Percentiles rank a stretch among this genome's conserved stretches.
These are phyloP conservation scores for Aleiodes testaceus DNA, from an alignment of 2,888 invertebrate genomes.

Conservation along the genomic window DNA sequence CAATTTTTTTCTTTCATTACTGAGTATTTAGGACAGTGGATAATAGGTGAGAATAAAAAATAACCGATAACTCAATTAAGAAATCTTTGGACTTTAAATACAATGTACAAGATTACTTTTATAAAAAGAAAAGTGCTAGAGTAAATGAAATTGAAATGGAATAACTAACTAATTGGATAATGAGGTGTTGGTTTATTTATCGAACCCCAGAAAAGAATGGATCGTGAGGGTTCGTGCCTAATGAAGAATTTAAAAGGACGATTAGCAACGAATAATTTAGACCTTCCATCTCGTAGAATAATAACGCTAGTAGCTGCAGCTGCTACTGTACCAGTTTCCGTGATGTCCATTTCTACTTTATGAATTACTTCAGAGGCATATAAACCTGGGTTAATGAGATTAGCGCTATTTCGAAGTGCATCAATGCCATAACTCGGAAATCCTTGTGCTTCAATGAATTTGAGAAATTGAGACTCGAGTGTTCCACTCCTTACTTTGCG, in stretches of 20 bases:
- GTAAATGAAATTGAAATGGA: too few species aligned
- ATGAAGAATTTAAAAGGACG: slow-evolving; percentile 85
- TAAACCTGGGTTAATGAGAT: slow-evolving; percentile 76
- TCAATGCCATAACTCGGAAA: slow-evolving; percentile 64
- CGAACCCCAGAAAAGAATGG: slow-evolving; percentile 83
- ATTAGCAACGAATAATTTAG: slow-evolving; percentile 75
- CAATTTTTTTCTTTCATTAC: too few species aligned
- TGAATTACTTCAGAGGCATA: slow-evolving; percentile 79
- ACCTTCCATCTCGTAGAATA: slow-evolving; percentile 76
- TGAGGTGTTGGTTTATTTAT: slow-evolving; percentile 77
- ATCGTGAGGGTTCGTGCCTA: slow-evolving; percentile 78
- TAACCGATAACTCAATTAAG: too few species aligned
- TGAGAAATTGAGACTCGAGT: slow-evolving; percentile 59
- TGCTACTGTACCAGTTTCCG: slow-evolving; percentile 83
- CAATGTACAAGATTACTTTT: too few species aligned
- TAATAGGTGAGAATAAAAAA: too few species aligned
- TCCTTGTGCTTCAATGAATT: slow-evolving; percentile 55
- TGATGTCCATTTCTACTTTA: slow-evolving; percentile 79
- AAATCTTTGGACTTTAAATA: too few species aligned
- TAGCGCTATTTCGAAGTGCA: slow-evolving; percentile 64
- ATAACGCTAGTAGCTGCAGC: slow-evolving; percentile 79
- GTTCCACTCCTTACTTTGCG: slow-evolving; percentile 57
- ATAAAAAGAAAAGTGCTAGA: too few species aligned
- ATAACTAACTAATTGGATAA: slow-evolving; percentile 44
- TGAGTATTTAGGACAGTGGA: too few species aligned